Evolutionary conservation across 1,140 invertebrate genomes (phyloP).

Genomic region (Sesamia nonagrioides): DNA sequence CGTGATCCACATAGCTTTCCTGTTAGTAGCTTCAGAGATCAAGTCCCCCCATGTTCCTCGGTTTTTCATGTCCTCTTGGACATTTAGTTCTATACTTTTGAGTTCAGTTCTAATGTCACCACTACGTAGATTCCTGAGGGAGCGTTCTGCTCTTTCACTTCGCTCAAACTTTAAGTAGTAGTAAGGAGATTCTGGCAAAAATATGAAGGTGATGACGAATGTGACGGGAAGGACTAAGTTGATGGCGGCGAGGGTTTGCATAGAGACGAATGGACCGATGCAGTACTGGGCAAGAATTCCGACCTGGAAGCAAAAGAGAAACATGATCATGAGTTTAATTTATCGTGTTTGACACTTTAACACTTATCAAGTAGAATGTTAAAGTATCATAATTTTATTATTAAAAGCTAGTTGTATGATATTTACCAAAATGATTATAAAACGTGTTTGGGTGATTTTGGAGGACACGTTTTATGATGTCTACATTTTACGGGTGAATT

Average conservation of each 20-base stretch:
- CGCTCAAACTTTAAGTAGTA: slow-evolving; percentile 87
- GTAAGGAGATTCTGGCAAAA: slow-evolving; percentile 89
- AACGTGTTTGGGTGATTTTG: background rate
- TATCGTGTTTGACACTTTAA: background rate
- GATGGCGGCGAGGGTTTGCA: slow-evolving; percentile 88
- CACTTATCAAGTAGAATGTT: background rate
- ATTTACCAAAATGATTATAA: background rate
- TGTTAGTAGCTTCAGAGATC: slow-evolving; percentile 89
- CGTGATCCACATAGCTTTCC: slow-evolving; percentile 89
- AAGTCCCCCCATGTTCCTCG: slow-evolving; percentile 88
- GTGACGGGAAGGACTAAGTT: slow-evolving; percentile 88
- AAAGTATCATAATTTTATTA: no score
- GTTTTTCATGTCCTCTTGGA: slow-evolving; percentile 88
- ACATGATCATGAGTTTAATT: background rate
- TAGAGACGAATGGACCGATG: slow-evolving; percentile 89
- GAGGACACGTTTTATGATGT: background rate
- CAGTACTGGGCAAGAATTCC: slow-evolving; percentile 91
- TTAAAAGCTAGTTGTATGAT: no score
- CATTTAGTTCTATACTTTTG: slow-evolving; percentile 89
- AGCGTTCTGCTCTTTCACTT: slow-evolving; percentile 83
- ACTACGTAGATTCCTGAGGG: slow-evolving; percentile 87
- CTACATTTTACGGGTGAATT: slow-evolving; percentile 18
- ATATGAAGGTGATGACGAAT: slow-evolving; percentile 87
- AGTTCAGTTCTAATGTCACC: slow-evolving; percentile 89
- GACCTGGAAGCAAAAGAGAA: slow-evolving; percentile 82